Conservation (phyloP, 2,888 invertebrate species). For the Pherbina coryleti region DNA sequence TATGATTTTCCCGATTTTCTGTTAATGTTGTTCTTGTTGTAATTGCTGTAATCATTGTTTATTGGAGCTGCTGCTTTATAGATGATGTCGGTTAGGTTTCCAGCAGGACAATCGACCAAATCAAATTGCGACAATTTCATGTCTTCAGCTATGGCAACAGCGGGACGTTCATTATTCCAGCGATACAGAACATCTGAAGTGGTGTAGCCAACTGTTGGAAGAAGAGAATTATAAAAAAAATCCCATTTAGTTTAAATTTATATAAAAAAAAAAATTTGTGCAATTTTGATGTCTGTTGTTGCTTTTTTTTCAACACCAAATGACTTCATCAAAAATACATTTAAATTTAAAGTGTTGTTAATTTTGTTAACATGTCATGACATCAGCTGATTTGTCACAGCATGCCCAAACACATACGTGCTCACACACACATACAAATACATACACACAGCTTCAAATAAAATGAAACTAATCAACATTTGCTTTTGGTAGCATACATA, state of each 20-base stretch:
- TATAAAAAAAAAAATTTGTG: background rate
- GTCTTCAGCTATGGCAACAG: constrained; percentile 82
- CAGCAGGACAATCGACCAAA: constrained; percentile 80
- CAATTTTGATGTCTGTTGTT: background rate
- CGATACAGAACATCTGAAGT: constrained; percentile 80
- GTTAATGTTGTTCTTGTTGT: constrained; percentile 16
- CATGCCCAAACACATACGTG: background rate
- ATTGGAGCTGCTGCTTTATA: constrained; percentile 64
- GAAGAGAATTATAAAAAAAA: background rate
- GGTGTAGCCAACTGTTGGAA: constrained; percentile 78
- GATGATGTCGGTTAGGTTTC: constrained; percentile 75
- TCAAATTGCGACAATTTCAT: constrained; percentile 89
- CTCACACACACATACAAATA: background rate
- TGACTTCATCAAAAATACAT: background rate
- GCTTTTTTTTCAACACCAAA: background rate
- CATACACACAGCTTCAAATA: background rate
- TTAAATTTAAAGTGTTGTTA: background rate
- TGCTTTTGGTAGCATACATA: background rate
- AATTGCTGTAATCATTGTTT: constrained; percentile 39
- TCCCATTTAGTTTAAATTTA: background rate
- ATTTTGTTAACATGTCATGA: too few relatives aligned
- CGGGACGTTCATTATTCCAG: constrained; percentile 79
- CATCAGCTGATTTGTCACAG: background rate
- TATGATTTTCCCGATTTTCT: constrained; percentile 47
- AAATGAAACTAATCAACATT: background rate